Conservation (phyloP, 2,888 invertebrate species). For the Napeogenes sylphis region DNA sequence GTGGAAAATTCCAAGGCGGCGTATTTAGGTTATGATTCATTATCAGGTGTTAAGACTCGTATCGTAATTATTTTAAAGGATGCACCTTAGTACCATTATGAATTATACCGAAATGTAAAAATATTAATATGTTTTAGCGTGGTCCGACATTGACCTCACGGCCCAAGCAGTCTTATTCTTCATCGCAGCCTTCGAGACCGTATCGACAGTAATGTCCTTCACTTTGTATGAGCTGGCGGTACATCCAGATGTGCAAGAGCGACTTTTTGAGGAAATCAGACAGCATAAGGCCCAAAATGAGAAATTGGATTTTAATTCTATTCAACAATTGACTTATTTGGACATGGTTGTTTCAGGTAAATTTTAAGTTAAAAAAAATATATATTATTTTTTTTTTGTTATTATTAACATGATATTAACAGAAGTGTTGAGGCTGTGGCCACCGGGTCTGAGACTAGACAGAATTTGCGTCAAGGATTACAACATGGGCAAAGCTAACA, state of each 20-base stretch:
- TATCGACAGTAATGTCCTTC: conserved; percentile 67
- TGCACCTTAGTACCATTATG: too few relatives aligned
- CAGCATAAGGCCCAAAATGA: too few relatives aligned
- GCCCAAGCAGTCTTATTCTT: conserved; percentile 75
- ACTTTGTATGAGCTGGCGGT: conserved; percentile 75
- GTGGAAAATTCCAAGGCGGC: too few relatives aligned
- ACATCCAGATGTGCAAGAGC: conserved; percentile 60
- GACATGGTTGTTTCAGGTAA: conserved; percentile 1
- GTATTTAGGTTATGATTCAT: too few relatives aligned
- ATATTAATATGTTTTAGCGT: conserved; percentile 37
- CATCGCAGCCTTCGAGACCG: conserved; percentile 76
- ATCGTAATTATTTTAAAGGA: too few relatives aligned
- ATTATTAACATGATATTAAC: conserved; percentile 8
- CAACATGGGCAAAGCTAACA: conserved; percentile 51
- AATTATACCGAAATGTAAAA: too few relatives aligned
- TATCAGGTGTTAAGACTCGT: too few relatives aligned
- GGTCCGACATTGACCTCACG: conserved; percentile 59
- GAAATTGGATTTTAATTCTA: too few relatives aligned
- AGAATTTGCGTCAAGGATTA: conserved; percentile 71
- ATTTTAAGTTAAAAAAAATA: background rate
- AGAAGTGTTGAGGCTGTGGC: conserved; percentile 69
- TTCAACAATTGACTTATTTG: too few relatives aligned
- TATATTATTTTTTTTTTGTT: too few relatives aligned
- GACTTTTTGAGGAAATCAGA: too few relatives aligned
- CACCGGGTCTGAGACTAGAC: conserved; percentile 57